Conservation (phyloP, 2,797 vertebrate genomes). For the Nothura maculosa region DNA sequence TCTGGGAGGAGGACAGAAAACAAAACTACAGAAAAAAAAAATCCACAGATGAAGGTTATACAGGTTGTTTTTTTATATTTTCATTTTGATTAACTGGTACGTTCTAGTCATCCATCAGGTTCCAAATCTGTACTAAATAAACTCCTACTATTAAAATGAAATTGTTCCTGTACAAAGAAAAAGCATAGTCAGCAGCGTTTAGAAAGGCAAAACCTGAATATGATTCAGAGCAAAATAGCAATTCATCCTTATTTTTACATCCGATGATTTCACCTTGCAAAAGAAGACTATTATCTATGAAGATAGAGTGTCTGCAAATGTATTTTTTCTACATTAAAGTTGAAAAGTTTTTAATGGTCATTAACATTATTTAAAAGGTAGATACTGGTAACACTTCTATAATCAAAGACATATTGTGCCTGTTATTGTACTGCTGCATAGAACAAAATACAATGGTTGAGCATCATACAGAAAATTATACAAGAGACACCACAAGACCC, state of each 20-base stretch:
- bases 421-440: background rate
- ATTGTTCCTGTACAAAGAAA: background rate
- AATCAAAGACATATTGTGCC: background rate
- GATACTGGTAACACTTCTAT: background rate
- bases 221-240: background rate
- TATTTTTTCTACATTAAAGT: background rate
- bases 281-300: background rate
- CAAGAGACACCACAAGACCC: background rate
- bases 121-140: background rate
- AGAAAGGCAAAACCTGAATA: background rate
- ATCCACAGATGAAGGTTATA: background rate
- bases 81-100: background rate
- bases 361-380: slow-evolving; percentile 10
- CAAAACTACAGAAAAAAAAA: background rate
- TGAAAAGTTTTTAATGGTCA: slow-evolving; percentile 7
- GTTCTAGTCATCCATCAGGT: background rate
- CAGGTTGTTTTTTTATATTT: background rate
- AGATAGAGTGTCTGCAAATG: background rate
- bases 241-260: background rate
- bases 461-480: background rate
- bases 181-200: background rate
- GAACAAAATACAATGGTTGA: background rate
- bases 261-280: background rate
- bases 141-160: background rate
- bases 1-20: background rate